Percentiles rank a stretch among this genome's conserved stretches.
Conservation (phyloP, 2,113 vertebrate species). For the Felis catus region DNA sequence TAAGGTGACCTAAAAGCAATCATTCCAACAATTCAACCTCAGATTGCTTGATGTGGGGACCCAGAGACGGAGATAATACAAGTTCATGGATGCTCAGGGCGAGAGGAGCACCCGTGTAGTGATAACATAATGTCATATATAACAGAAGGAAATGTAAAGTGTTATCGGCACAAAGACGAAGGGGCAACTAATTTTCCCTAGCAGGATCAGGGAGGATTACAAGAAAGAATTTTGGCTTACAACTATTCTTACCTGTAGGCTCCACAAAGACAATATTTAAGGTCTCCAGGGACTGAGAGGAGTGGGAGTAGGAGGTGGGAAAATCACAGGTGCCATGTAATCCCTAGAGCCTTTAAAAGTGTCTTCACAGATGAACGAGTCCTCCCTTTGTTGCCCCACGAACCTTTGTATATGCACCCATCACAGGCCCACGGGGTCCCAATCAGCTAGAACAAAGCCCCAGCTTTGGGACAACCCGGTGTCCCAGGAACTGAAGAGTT, state of each 20-base stretch:
- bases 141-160: not conserved
- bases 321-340: not conserved
- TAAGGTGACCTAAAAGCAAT: not conserved
- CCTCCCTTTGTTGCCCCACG: not conserved
- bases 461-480: not conserved
- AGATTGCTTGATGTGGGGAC: not conserved
- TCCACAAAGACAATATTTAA: not conserved
- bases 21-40: not conserved
- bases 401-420: not conserved
- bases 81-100: no score
- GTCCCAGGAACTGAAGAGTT: not conserved
- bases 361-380: not conserved
- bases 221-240: not conserved
- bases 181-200: not conserved
- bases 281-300: not conserved
- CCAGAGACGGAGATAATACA: not conserved
- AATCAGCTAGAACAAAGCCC: not conserved
- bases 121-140: rapidly evolving
- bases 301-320: not conserved
- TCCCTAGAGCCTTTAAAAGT: not conserved
- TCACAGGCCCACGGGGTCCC: not conserved
- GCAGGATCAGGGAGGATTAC: not conserved
- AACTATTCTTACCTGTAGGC: not conserved
- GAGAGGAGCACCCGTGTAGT: no score
- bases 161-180: not conserved